Conservation (phyloP, 2,888 invertebrate species). For the Amitus sp. region DNA sequence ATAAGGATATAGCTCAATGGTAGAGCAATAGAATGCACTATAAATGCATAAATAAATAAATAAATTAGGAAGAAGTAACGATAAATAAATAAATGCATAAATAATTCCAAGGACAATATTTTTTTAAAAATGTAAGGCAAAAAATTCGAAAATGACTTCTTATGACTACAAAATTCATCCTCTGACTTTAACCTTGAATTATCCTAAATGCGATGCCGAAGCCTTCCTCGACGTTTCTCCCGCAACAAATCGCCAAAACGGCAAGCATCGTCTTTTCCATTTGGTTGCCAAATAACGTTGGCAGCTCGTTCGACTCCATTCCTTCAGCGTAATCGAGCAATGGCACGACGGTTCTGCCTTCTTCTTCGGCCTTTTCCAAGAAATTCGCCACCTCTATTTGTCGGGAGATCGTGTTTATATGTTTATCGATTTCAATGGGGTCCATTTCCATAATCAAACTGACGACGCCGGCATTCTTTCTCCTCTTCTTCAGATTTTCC, state of each 20-base stretch:
- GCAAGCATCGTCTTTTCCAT: constrained; percentile 77
- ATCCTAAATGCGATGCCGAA: constrained; percentile 73
- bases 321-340: constrained; percentile 50
- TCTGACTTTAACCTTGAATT: constrained; percentile 74
- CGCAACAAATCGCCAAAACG: constrained; percentile 75
- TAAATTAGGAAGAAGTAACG: no score
- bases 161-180: no score
- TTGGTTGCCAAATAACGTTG: constrained; percentile 78
- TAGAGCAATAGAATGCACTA: no score
- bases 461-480: constrained; percentile 44
- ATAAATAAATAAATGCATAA: constrained; percentile 6
- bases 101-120: no score
- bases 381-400: constrained; percentile 85
- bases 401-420: constrained; percentile 81
- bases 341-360: constrained; percentile 56
- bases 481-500: constrained; percentile 48
- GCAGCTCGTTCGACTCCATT: constrained; percentile 60
- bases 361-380: constrained; percentile 73
- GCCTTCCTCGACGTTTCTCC: constrained; percentile 76
- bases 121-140: no score
- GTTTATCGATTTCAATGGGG: constrained; percentile 77
- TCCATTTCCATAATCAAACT: constrained; percentile 76
- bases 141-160: no score
- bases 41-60: no score
- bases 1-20: no score